These are phyloP conservation scores for Apoderus coryli DNA, from an alignment of 2,888 invertebrate species.

Conservation along the genomic window DNA sequence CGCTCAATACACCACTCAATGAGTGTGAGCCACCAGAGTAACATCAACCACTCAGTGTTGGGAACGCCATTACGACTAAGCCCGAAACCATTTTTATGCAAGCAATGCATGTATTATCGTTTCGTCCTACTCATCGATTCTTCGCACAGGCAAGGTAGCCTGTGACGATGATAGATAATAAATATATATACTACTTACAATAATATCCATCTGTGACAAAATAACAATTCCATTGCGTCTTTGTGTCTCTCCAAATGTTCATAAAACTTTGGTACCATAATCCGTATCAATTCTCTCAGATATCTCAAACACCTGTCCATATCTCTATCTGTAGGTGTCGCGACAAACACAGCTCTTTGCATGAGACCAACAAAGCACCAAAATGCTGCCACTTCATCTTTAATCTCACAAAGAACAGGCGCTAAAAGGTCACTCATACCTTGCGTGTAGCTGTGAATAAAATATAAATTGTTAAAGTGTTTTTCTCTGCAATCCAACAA, in stretches of 20 bases:
- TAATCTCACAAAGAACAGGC: slow-evolving; percentile 83
- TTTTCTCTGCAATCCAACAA: too few species aligned
- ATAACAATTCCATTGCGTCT: slow-evolving; percentile 80
- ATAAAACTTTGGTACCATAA: slow-evolving; percentile 86
- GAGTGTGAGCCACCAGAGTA: too few species aligned
- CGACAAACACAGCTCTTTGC: slow-evolving; percentile 88
- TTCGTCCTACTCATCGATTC: too few species aligned
- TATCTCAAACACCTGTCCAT: slow-evolving; percentile 87
- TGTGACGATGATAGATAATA: too few species aligned
- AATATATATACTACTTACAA: slow-evolving; percentile 51
- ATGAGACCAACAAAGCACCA: slow-evolving; percentile 97
- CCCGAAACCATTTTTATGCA: too few species aligned
- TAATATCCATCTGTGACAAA: slow-evolving; percentile 91
- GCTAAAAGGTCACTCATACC: slow-evolving; percentile 95
- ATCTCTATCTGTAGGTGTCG: slow-evolving; percentile 85
- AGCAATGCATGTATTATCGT: too few species aligned
- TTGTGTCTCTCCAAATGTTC: slow-evolving; percentile 68
- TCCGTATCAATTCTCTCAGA: slow-evolving; percentile 69
- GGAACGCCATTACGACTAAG: too few species aligned
- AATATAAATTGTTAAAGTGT: too few species aligned
- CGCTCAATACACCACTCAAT: too few species aligned
- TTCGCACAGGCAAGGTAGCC: too few species aligned
- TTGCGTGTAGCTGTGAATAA: slow-evolving; percentile 50
- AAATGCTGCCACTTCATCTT: slow-evolving; percentile 90
- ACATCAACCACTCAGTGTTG: too few species aligned